A percentile compares a stretch with the other conserved stretches of the same genome.
These are phyloP conservation scores for Chamaea fasciata DNA, from an alignment of 2,113 vertebrate genomes.

Conservation along the genomic window DNA sequence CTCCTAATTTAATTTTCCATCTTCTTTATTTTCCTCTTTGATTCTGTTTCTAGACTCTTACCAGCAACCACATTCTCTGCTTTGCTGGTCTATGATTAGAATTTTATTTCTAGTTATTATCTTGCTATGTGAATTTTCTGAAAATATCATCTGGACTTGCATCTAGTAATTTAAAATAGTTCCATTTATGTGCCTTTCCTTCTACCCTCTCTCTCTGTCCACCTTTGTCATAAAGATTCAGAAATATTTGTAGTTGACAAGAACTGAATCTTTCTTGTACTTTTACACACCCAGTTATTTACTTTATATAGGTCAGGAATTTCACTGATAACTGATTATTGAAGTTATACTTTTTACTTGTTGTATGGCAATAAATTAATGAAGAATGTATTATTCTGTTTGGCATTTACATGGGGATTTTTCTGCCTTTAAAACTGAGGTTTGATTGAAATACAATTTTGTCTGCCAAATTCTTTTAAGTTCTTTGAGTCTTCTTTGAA, in stretches of 20 bases:
- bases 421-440: background rate
- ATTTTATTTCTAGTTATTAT: constrained; percentile 10
- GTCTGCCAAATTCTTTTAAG: background rate
- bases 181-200: background rate
- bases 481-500: background rate
- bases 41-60: background rate
- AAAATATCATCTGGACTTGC: background rate
- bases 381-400: background rate
- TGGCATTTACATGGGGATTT: background rate
- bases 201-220: background rate
- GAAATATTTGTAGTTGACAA: background rate
- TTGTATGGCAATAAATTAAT: background rate
- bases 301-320: background rate
- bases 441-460: background rate
- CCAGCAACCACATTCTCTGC: background rate
- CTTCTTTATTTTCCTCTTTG: background rate
- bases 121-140: background rate
- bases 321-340: background rate
- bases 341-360: background rate
- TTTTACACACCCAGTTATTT: background rate
- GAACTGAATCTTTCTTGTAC: background rate
- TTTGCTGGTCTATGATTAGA: background rate
- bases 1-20: background rate
- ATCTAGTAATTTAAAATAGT: background rate
- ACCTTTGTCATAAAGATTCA: background rate